These are phyloP conservation scores for Heteromormyrus szaboi DNA, from an alignment of 2,797 vertebrate genomes.

Conservation along the genomic window DNA sequence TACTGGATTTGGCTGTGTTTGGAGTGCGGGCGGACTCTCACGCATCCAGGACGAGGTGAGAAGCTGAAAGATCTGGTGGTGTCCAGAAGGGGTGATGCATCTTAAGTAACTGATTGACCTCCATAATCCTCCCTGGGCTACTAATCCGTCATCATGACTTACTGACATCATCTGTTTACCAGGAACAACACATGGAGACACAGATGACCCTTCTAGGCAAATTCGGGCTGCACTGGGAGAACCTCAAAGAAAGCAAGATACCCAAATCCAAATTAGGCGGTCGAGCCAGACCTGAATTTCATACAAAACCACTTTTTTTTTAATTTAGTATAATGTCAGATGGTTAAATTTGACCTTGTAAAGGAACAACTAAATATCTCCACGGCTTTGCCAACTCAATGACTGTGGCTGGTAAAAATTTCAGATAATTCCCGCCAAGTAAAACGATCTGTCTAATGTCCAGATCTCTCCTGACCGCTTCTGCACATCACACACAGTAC, in stretches of 20 bases:
- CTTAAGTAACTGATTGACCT: conserved; percentile 16
- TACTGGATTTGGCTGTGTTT: not conserved
- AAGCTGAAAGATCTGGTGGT: not conserved
- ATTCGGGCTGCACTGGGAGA: not conserved
- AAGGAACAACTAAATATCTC: not conserved
- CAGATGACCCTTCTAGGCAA: not conserved
- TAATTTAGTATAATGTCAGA: not conserved
- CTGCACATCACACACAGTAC: not conserved
- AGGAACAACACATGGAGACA: not conserved
- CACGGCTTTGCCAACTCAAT: not conserved
- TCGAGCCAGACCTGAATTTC: not conserved
- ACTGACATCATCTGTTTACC: conserved; percentile 23
- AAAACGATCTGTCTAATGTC: not conserved
- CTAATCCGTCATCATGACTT: conserved; percentile 48
- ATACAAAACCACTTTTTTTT: not conserved
- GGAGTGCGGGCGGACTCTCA: not conserved
- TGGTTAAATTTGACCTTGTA: not conserved
- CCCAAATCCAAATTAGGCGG: not conserved
- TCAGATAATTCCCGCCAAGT: not conserved
- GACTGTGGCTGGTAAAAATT: not conserved
- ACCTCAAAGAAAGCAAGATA: not conserved
- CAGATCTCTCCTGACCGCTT: not conserved
- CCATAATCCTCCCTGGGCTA: conserved; percentile 33
- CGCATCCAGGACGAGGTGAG: not conserved
- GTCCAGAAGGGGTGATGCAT: conserved; percentile 13